These are phyloP conservation scores for Alfaro cultratus DNA, from an alignment of 2,797 vertebrate genomes.

Conservation along the genomic window DNA sequence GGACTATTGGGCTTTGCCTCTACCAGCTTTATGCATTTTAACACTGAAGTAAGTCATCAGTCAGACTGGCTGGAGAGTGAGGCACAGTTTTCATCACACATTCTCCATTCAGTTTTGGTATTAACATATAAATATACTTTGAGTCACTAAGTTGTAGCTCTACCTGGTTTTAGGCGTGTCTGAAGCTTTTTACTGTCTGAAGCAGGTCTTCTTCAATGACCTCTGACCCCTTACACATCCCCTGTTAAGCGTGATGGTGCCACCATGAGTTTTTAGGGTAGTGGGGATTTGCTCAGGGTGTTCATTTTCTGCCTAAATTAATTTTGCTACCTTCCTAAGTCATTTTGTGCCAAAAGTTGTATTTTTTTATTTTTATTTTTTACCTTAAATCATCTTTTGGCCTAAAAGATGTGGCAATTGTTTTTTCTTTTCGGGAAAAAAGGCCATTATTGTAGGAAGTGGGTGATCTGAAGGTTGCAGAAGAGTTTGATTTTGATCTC, in stretches of 20 bases:
- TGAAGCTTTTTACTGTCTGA: not conserved
- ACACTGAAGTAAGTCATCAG: not conserved
- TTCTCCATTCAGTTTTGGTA: not conserved
- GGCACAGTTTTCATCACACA: no score
- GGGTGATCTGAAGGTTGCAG: not conserved
- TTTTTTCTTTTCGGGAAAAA: no score
- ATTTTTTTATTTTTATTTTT: no score
- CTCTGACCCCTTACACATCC: not conserved
- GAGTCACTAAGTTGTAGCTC: not conserved
- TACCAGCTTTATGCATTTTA: not conserved
- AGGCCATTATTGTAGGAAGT: no score
- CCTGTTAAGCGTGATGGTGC: not conserved
- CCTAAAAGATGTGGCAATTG: no score
- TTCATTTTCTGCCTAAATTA: not conserved
- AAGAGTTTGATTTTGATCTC: not conserved
- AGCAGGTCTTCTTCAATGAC: not conserved
- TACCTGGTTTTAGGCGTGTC: not conserved
- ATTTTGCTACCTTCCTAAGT: not conserved
- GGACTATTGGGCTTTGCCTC: not conserved
- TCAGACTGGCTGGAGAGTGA: not conserved
- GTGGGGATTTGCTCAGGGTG: not conserved
- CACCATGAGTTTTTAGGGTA: not conserved
- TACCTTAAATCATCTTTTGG: no score
- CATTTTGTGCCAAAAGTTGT: no score
- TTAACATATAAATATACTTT: not conserved